These are phyloP conservation scores for Urophycis tenuis DNA, from an alignment of 2,797 vertebrate genomes.

Conservation along the genomic window DNA sequence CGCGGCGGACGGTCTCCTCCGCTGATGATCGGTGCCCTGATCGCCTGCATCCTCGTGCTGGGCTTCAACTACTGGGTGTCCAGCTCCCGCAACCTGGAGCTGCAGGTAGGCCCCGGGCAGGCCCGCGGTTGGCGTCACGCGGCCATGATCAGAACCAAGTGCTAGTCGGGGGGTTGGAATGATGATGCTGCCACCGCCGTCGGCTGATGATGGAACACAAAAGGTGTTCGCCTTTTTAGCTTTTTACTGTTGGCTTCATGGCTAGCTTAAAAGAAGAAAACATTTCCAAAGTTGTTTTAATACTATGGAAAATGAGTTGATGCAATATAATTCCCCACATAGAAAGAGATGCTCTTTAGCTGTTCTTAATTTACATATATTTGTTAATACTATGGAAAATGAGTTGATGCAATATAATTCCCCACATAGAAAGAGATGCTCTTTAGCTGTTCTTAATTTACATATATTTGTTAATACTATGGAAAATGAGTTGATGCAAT, in stretches of 20 bases:
- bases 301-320: not conserved
- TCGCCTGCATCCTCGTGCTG: slow-evolving; percentile 81
- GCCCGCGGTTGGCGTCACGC: not conserved
- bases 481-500: not conserved
- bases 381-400: no score
- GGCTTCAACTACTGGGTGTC: slow-evolving; percentile 96
- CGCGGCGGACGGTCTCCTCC: slow-evolving; percentile 85
- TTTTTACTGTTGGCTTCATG: not conserved
- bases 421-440: no score
- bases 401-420: no score
- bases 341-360: no score
- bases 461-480: no score
- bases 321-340: no score
- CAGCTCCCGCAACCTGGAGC: slow-evolving; percentile 81
- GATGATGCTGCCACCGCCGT: not conserved
- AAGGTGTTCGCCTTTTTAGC: not conserved
- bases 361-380: no score
- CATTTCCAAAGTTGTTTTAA: not conserved
- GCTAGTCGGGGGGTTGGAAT: not conserved
- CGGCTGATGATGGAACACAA: not conserved
- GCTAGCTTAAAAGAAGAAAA: not conserved
- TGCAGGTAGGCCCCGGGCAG: slow-evolving; percentile 73
- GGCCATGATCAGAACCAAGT: not conserved
- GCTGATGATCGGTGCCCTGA: slow-evolving; percentile 78
- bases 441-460: no score